Evolutionary conservation across 2,888 invertebrate genomes (phyloP), one percentile per base, ranked within the genome.

Genomic region (Phlogophora meticulosa): DNA sequence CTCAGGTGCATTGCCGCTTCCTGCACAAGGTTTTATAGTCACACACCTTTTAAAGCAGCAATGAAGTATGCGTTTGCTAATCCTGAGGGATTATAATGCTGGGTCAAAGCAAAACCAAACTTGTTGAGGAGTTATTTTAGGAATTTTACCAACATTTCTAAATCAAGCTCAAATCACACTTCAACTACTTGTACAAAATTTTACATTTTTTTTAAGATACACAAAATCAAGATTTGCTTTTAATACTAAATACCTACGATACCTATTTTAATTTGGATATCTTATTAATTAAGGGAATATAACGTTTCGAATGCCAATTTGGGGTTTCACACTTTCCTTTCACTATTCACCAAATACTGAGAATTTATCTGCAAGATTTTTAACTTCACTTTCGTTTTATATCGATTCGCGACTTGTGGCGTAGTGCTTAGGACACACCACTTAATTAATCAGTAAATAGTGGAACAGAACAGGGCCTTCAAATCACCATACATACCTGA

Each of bases 1-100:
- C 97, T 96, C 76, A 98, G 96, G 92, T 98, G 98, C 74, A 98
- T 96, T 43, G 97, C 96, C 43, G 98, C 98, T 92, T 98, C 98
- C 95, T 98, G 97, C 48, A 79, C 61, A 82, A 61, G 57, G 72
- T 66, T 69, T 67, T 70, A 69, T 68, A 66, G 72, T 82, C 76
- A 76, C 60, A 80, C 70, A 78, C 68, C 67, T 53, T 74, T 63
- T 61, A 59, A 76, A 73, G 72, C 83, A 71, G 72, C 74, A 78
- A 72, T 72, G 65, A 72, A 80, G 72, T 76, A 76, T 65, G 59
- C 34, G 32, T 74, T 64, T 71, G 67, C 51, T 46, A 77, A 57
- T 71, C 77, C 63, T 65, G 63, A 62, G 48, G 63, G 56, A 48
- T 56, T 48, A 34, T 46, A 64, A 55, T 56, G 57, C 58, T 53